A percentile compares a stretch with the other conserved stretches of the same genome.
These are phyloP conservation scores for Flexamia atlantica DNA, from an alignment of 2,888 invertebrate genomes.

Conservation along the genomic window DNA sequence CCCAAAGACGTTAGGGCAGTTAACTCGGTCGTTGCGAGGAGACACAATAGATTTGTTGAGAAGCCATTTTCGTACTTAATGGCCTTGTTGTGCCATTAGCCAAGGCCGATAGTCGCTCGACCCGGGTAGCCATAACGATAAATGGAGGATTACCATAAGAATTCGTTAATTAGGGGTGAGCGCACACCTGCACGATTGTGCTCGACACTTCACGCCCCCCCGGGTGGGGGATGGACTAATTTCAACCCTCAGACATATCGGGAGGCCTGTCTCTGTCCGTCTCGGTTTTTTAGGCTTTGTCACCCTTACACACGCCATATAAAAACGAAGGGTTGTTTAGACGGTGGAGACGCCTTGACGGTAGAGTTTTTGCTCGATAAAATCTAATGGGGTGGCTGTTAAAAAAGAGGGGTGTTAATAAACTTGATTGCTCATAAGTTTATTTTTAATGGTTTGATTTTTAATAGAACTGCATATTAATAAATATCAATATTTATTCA, in stretches of 20 bases:
- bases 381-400: conserved; percentile 5
- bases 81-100: conserved; percentile 46
- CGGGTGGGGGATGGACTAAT: conserved; percentile 25
- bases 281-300: conserved; percentile 23
- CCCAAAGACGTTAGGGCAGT: conserved; percentile 42
- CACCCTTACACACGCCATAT: conserved; percentile 32
- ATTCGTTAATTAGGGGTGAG: conserved; percentile 53
- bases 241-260: conserved; percentile 31
- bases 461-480: too few relatives aligned
- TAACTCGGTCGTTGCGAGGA: background rate
- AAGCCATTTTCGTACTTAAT: conserved; percentile 35
- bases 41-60: conserved; percentile 54
- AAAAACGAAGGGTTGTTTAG: conserved; percentile 23
- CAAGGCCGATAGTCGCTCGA: conserved; percentile 38
- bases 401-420: background rate
- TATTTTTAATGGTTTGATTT: too few relatives aligned
- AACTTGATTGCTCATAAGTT: background rate
- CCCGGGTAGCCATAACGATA: conserved; percentile 44
- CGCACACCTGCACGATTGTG: conserved; percentile 24
- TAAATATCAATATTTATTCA: too few relatives aligned
- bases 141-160: conserved; percentile 36
- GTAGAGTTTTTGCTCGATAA: conserved; percentile 14
- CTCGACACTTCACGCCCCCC: conserved; percentile 28
- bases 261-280: background rate
- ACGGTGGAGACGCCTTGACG: background rate